phyloP scores from a whole-genome alignment of 2,888 invertebrate species.

The Cheilosia pagana region DNA sequence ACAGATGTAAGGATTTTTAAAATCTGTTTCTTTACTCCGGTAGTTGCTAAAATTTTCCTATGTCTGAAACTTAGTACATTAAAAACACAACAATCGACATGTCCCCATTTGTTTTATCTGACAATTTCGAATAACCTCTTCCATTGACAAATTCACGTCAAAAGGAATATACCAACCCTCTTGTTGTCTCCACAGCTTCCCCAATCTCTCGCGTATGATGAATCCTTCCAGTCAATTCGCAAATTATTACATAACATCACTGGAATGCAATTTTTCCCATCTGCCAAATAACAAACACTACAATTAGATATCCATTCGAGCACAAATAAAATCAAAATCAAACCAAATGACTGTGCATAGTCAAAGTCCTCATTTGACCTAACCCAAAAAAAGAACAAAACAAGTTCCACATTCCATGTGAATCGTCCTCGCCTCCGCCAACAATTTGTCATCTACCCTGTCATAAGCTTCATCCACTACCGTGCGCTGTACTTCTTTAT shows the following conservation, averaged over 20 bases:
- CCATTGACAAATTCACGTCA: neutral
- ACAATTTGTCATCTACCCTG: slow-evolving; percentile 43
- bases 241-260: slow-evolving; percentile 51
- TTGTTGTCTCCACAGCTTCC: neutral
- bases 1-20: too few relatives aligned
- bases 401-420: neutral
- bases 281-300: slow-evolving; percentile 32
- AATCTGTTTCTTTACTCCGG: too few relatives aligned
- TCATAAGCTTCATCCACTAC: slow-evolving; percentile 35
- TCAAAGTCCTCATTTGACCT: slow-evolving; percentile 42
- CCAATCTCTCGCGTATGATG: slow-evolving; percentile 22
- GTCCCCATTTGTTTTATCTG: too few relatives aligned
- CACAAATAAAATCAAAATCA: slow-evolving; percentile 18
- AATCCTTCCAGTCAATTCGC: slow-evolving; percentile 46
- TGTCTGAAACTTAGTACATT: too few relatives aligned
- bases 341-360: slow-evolving; percentile 19
- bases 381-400: neutral
- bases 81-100: too few relatives aligned
- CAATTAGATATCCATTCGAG: slow-evolving; percentile 26
- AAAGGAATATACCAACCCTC: neutral
- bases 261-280: slow-evolving; percentile 45
- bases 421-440: neutral
- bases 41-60: too few relatives aligned
- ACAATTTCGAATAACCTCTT: too few relatives aligned
- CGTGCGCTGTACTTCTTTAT: slow-evolving; percentile 18